A percentile compares a stretch with the other conserved stretches of the same genome.
These are phyloP conservation scores for Drosophila anomalata DNA, from an alignment of 2,888 invertebrate species.

Conservation along the genomic window DNA sequence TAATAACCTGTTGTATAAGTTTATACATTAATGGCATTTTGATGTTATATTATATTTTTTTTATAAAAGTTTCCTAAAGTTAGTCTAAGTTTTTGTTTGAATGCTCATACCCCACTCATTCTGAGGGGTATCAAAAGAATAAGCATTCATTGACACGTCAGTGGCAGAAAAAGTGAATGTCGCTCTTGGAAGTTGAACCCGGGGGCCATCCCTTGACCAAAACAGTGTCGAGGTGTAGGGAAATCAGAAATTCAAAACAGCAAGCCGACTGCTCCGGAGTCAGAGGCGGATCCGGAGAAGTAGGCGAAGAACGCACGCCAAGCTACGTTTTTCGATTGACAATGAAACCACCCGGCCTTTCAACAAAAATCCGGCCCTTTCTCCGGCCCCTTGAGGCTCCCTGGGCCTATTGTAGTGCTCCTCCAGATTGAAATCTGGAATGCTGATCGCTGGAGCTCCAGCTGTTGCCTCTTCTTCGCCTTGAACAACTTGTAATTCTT, in stretches of 20 bases:
- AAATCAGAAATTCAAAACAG: constrained; percentile 58
- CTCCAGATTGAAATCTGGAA: constrained; percentile 25
- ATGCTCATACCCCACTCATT: neutral
- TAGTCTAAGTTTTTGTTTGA: neutral
- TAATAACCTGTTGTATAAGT: too few relatives aligned
- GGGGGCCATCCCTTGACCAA: constrained; percentile 54
- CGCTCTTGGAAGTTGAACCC: constrained; percentile 27
- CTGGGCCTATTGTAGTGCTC: too few relatives aligned
- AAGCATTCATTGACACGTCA: constrained; percentile 44
- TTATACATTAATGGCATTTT: too few relatives aligned
- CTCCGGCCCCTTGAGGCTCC: too few relatives aligned
- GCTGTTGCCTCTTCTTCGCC: constrained; percentile 23
- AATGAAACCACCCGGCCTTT: constrained; percentile 36
- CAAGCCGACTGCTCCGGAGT: neutral
- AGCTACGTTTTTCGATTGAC: constrained; percentile 51
- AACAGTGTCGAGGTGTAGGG: constrained; percentile 31
- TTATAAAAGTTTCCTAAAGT: neutral
- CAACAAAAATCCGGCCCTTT: too few relatives aligned
- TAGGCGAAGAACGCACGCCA: constrained; percentile 57
- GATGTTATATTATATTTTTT: too few relatives aligned
- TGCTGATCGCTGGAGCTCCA: constrained; percentile 11
- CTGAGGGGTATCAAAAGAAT: constrained; percentile 15
- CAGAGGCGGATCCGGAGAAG: constrained; percentile 1
- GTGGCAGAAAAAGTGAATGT: constrained; percentile 59
- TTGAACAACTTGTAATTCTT: constrained; percentile 43